phyloP scores from a whole-genome alignment of 2,797 vertebrate genomes.

The Sebastes itinus region DNA sequence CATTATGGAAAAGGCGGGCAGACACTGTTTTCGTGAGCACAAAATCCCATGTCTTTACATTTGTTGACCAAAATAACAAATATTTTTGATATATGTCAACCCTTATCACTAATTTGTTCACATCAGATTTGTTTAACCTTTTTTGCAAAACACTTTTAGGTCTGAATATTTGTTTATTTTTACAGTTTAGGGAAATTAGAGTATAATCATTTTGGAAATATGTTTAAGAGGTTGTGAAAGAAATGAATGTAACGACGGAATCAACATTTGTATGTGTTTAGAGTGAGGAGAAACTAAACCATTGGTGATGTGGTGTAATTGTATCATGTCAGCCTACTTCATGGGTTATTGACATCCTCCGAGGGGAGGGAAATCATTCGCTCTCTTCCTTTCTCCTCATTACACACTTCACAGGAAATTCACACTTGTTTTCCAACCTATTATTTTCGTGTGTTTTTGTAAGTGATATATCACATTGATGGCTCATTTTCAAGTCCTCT shows the following conservation, averaged over 20 bases:
- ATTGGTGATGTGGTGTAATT: background rate
- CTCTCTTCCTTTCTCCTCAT: background rate
- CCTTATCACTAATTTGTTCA: rapidly evolving
- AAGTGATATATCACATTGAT: conserved; percentile 1
- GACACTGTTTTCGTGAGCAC: too few species aligned
- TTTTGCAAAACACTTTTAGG: rapidly evolving
- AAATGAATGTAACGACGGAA: background rate
- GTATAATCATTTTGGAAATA: background rate
- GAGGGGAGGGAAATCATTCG: background rate
- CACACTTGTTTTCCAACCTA: conserved; percentile 2
- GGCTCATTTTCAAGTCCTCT: background rate
- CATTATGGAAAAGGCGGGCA: background rate
- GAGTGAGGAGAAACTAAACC: background rate
- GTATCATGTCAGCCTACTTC: background rate
- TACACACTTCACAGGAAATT: conserved; percentile 6
- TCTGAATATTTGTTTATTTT: background rate
- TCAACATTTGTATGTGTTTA: background rate
- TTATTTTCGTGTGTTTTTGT: conserved; percentile 2
- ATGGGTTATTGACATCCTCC: background rate
- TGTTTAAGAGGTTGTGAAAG: background rate
- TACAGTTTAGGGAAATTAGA: background rate
- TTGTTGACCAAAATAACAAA: background rate
- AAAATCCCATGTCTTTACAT: background rate
- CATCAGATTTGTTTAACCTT: background rate
- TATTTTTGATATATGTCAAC: background rate